These are phyloP conservation scores for Hemistola chrysoprasaria DNA, from an alignment of 2,888 invertebrate species.

Conservation along the genomic window DNA sequence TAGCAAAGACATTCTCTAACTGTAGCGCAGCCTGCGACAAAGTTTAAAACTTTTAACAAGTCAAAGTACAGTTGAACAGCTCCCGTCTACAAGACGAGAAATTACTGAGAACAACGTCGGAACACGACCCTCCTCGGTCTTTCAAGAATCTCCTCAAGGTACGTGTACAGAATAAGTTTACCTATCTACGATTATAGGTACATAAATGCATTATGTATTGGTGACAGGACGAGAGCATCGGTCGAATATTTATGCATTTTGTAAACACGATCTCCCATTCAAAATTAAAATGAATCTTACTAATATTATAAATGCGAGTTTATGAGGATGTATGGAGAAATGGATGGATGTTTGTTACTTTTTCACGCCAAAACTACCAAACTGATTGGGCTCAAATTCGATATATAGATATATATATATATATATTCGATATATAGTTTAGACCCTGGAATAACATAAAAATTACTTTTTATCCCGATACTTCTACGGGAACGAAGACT, in stretches of 20 bases:
- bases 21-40: constrained; percentile 8
- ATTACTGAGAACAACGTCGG: constrained; percentile 18
- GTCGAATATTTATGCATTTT: constrained; percentile 34
- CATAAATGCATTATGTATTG: constrained; percentile 52
- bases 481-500: too few species aligned
- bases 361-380: too few species aligned
- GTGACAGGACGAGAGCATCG: constrained; percentile 44
- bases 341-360: too few species aligned
- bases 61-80: constrained; percentile 8
- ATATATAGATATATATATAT: not conserved
- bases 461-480: too few species aligned
- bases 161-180: constrained; percentile 43
- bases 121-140: constrained; percentile 19
- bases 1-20: constrained; percentile 34
- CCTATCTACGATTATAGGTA: constrained; percentile 37
- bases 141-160: constrained; percentile 59
- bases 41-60: constrained; percentile 14
- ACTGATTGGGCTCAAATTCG: too few species aligned
- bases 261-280: constrained; percentile 12
- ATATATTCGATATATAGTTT: too few species aligned
- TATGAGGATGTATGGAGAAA: too few species aligned
- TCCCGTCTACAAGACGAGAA: constrained; percentile 6
- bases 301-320: too few species aligned
- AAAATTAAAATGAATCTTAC: not conserved
- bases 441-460: too few species aligned